Evolutionary conservation across 64 coral and sea anemone species (phyloP), one percentile per base, ranked within the genome.

Genomic region (Montipora capricornis): DNA sequence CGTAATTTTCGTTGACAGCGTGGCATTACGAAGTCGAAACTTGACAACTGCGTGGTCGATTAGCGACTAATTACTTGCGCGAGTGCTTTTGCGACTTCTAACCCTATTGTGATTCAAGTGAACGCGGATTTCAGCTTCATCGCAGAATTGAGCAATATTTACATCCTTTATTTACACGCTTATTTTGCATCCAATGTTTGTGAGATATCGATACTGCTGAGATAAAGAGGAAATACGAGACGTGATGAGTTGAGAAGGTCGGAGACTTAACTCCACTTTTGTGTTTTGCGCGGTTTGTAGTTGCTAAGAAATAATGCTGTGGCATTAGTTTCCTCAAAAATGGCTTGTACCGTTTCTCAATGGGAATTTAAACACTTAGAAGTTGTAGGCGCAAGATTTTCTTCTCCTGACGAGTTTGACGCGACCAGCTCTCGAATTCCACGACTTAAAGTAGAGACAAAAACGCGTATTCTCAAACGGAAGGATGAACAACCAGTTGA

Each of bases 351-450:
- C 6, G 9, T 73, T 86, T 71, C 60, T 87, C 91, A 20, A 17
- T 93, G 91, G 91, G 59, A 93, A 47, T 93, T 93, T 60, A 66
- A 77, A 87, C 74, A 87, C 51, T 87, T 93, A 49, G 91, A 93
- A 61, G 74, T 93, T 3, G 83, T 83, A 4, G 91, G 91, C 55
- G 73, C 60, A 14, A 61, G 45, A 52, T 58, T 52, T 46, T 74
- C 47, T 3, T 37, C 16, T 37, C 91, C 73, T 5, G 11, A 22
- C 15, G 83, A 79, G n/a, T 85, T 85, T 20, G 47, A 52, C 19
- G 82, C 78, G 24, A 79, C 87, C 76, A 73, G 91, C 20, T 37
- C n/a, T 15, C 68, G 91, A 79, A 93, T 93, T 78, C 91, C 91
- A n/a, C 69, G 77, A 59, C 82, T 93, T 5, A 76, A 87, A 64